phyloP scores from a whole-genome alignment of 2,797 vertebrate species.

The Hydrolagus colliei region DNA sequence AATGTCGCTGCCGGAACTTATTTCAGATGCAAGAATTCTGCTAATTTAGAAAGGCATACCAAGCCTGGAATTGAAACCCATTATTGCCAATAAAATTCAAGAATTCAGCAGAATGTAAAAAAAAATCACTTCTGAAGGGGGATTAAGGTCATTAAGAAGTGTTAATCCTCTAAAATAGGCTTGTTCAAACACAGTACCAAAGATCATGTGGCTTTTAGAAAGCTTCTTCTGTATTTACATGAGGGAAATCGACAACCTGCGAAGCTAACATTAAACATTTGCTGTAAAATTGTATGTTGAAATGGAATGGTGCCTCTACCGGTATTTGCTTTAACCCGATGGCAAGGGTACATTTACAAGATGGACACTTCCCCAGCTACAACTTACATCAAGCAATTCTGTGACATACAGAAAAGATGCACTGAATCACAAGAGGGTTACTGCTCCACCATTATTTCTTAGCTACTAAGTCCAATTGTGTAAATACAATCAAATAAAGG shows the following conservation, averaged over 20 bases:
- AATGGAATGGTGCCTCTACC: neutral
- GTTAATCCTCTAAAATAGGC: conserved; percentile 86
- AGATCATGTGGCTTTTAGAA: conserved; percentile 77
- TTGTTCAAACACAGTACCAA: conserved; percentile 69
- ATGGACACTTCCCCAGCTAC: no score
- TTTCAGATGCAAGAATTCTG: conserved; percentile 5
- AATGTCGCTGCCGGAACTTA: neutral
- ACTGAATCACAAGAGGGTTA: no score
- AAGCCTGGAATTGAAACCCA: conserved; percentile 47
- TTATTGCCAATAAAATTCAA: conserved; percentile 61
- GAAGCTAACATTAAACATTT: conserved; percentile 23
- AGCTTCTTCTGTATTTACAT: conserved; percentile 64
- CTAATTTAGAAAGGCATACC: conserved; percentile 34
- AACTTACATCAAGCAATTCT: no score
- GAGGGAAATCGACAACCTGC: neutral
- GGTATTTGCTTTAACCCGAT: no score
- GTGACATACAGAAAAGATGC: no score
- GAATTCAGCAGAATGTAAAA: conserved; percentile 62
- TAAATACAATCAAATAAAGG: no score
- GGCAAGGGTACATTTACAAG: no score
- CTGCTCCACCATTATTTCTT: no score
- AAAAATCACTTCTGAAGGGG: conserved; percentile 73
- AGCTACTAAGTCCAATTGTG: no score
- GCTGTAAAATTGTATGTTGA: neutral
- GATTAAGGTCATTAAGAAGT: conserved; percentile 91